Evolutionary conservation across 2,113 vertebrate species (phyloP).

Genomic region (Anser brachyrhynchus): DNA sequence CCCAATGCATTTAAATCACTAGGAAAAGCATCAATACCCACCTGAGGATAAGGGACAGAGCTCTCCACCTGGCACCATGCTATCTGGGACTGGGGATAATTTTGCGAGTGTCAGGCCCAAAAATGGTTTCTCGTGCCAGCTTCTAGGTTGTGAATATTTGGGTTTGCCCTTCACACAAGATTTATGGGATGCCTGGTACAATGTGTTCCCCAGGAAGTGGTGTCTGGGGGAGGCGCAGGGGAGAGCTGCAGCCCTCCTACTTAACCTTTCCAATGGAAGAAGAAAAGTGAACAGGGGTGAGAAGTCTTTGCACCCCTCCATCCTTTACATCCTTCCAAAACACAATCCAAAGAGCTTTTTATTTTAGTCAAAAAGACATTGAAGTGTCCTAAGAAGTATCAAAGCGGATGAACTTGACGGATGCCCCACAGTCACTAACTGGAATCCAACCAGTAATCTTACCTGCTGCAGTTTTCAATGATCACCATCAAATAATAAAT

Average conservation of each 20-base stretch:
- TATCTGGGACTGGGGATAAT: background rate
- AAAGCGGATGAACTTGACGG: background rate
- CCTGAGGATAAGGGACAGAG: background rate
- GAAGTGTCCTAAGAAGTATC: background rate
- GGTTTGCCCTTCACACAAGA: background rate
- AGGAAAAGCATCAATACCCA: background rate
- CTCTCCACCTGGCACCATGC: accelerated
- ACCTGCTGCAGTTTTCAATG: background rate
- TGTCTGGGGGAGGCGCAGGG: background rate
- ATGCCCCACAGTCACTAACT: background rate
- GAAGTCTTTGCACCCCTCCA: background rate
- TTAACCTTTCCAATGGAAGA: background rate
- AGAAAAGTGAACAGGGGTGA: background rate
- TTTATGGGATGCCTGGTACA: background rate
- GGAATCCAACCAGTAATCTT: background rate
- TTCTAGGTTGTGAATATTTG: background rate
- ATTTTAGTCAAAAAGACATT: background rate
- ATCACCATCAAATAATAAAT: background rate
- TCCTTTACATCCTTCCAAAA: background rate
- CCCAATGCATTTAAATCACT: background rate
- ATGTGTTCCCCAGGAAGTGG: accelerated
- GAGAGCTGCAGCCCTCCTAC: background rate
- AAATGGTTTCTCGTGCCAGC: background rate
- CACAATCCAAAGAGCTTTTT: background rate
- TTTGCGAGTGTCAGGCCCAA: background rate